Percentiles rank a stretch among this genome's conserved stretches.
Evolutionary conservation across 2,888 invertebrate genomes (phyloP).

Genomic region (Branchellion lobata): DNA sequence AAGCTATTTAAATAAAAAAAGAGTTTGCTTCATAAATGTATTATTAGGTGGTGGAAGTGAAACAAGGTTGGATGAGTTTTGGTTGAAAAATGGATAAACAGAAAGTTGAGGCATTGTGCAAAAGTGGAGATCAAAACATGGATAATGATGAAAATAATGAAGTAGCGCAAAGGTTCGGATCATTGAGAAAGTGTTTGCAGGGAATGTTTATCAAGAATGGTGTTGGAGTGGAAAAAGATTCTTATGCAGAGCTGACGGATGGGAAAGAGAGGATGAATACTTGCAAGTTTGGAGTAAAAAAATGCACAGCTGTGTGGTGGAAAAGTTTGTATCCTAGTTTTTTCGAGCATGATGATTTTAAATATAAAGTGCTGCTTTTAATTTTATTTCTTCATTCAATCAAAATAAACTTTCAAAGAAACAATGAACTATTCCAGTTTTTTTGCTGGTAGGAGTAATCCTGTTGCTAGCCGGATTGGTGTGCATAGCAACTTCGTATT

Average conservation of each 20-base stretch:
- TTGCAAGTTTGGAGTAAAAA: constrained; percentile 52
- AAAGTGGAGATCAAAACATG: too few species aligned
- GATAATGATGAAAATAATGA: not conserved
- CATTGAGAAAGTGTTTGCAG: not conserved
- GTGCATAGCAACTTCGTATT: constrained; percentile 56
- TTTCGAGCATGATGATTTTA: not conserved
- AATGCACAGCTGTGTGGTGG: constrained; percentile 55
- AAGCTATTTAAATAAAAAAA: too few species aligned
- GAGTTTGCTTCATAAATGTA: too few species aligned
- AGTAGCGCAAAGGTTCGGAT: not conserved
- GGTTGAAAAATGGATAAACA: not conserved
- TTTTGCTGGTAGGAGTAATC: constrained; percentile 64
- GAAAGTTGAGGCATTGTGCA: not conserved
- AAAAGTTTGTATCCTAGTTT: constrained; percentile 43
- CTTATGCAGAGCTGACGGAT: not conserved
- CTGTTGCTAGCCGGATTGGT: constrained; percentile 63
- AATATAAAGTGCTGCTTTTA: not conserved
- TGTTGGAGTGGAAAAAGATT: not conserved
- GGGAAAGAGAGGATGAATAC: not conserved
- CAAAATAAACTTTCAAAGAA: not conserved
- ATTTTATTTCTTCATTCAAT: too few species aligned
- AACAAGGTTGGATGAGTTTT: too few species aligned
- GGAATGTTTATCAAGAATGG: not conserved
- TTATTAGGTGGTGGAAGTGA: too few species aligned
- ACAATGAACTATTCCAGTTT: constrained; percentile 48